A percentile compares a stretch with the other conserved stretches of the same genome.
Conservation (phyloP, 2,888 invertebrate species). For the Campoplex nolae region DNA sequence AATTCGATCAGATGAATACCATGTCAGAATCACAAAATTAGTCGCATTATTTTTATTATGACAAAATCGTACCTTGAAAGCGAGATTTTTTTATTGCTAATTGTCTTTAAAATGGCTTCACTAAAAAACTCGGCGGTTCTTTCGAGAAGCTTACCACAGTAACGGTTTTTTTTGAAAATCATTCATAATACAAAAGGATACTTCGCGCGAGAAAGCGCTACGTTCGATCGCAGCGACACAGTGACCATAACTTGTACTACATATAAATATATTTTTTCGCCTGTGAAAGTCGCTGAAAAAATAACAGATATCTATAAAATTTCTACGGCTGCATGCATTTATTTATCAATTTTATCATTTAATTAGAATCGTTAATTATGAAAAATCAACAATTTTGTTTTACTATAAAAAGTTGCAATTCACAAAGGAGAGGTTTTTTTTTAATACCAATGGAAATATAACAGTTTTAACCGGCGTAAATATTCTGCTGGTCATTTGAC, state of each 20-base stretch:
- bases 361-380: too few species aligned
- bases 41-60: background rate
- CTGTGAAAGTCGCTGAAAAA: background rate
- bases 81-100: background rate
- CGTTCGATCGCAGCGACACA: background rate
- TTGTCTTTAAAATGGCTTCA: background rate
- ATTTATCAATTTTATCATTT: too few species aligned
- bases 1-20: background rate
- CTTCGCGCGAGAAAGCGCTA: background rate
- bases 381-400: background rate
- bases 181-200: constrained; percentile 18
- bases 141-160: background rate
- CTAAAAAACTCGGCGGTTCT: background rate
- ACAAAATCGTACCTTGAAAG: constrained; percentile 21
- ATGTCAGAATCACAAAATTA: background rate
- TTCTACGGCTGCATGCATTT: too few species aligned
- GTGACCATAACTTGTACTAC: background rate
- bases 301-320: too few species aligned
- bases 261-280: background rate
- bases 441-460: background rate
- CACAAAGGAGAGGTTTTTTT: background rate
- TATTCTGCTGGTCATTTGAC: constrained; percentile 9
- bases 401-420: background rate
- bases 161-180: constrained; percentile 40
- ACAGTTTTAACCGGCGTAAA: background rate